Percentiles rank a stretch among this genome's conserved stretches.
Evolutionary conservation across 1,140 invertebrate species (phyloP).

Genomic region (Dreissena polymorpha): DNA sequence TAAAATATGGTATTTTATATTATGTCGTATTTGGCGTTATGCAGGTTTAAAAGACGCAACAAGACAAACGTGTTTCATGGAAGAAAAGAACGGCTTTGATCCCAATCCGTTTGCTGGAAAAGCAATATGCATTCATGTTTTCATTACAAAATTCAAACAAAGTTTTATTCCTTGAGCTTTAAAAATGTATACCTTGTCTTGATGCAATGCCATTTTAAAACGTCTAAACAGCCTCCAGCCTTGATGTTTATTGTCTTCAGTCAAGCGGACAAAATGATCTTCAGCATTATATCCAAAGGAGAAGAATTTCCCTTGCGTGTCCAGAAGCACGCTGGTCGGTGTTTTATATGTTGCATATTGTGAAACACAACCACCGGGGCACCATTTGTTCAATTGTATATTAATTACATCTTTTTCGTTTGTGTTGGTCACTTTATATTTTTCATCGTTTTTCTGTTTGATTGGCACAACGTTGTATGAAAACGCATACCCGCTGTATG

Average conservation of each 20-base stretch:
- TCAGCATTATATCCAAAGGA: conserved; percentile 33
- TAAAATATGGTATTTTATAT: too few relatives aligned
- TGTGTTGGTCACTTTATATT: too few relatives aligned
- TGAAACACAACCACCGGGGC: not conserved
- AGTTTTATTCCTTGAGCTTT: too few relatives aligned
- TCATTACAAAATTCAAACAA: too few relatives aligned
- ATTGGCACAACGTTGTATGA: too few relatives aligned
- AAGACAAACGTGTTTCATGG: too few relatives aligned
- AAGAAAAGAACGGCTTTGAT: too few relatives aligned
- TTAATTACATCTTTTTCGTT: not conserved
- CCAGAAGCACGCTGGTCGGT: conserved; percentile 17
- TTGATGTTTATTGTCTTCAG: conserved; percentile 1
- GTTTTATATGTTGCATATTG: conserved; percentile 2
- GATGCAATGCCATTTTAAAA: conserved; percentile 36
- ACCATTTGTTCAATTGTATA: not conserved
- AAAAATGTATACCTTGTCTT: conserved; percentile 51
- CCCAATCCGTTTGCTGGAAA: too few relatives aligned
- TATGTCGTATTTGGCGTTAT: too few relatives aligned
- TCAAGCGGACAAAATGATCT: not conserved
- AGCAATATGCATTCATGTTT: too few relatives aligned
- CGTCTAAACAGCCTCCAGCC: conserved; percentile 29
- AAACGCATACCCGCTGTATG: not conserved
- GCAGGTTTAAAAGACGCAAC: too few relatives aligned
- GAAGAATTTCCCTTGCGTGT: not conserved
- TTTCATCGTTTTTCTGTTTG: too few relatives aligned